A percentile compares a stretch with the other conserved stretches of the same genome.
phyloP scores from a whole-genome alignment of 2,888 invertebrate genomes.

The Pomacea canaliculata region DNA sequence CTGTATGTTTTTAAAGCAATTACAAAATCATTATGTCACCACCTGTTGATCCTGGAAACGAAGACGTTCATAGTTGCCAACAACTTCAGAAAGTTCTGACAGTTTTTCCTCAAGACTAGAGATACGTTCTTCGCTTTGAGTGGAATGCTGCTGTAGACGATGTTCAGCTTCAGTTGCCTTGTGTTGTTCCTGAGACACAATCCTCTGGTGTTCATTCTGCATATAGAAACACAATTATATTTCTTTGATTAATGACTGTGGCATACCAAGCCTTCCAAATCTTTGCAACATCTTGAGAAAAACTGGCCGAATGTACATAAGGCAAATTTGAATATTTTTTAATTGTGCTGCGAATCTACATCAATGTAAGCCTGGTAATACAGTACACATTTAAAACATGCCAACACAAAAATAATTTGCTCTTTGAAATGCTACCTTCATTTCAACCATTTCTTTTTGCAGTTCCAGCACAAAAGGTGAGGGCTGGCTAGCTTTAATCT shows the following conservation, averaged over 20 bases:
- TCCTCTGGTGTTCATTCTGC: constrained; percentile 76
- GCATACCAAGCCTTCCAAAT: not conserved
- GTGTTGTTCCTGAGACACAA: constrained; percentile 80
- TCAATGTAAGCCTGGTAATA: no score
- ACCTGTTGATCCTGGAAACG: constrained; percentile 80
- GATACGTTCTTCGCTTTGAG: constrained; percentile 82
- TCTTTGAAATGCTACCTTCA: constrained; percentile 74
- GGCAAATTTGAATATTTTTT: not conserved
- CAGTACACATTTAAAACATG: no score
- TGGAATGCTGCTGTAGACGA: constrained; percentile 77
- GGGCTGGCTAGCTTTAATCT: constrained; percentile 76
- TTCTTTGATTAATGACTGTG: not conserved
- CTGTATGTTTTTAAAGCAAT: not conserved
- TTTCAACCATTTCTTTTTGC: constrained; percentile 80
- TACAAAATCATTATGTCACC: not conserved
- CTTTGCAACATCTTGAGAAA: not conserved
- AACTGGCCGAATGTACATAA: not conserved
- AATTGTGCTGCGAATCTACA: not conserved
- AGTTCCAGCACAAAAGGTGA: constrained; percentile 78
- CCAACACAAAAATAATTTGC: no score
- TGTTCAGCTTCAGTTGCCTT: constrained; percentile 82
- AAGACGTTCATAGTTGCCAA: constrained; percentile 82
- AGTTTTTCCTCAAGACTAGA: constrained; percentile 81
- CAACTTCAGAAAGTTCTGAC: constrained; percentile 83
- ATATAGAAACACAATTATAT: not conserved